phyloP scores from a whole-genome alignment of 2,888 invertebrate genomes.

The Lasioglossum figueresi region DNA sequence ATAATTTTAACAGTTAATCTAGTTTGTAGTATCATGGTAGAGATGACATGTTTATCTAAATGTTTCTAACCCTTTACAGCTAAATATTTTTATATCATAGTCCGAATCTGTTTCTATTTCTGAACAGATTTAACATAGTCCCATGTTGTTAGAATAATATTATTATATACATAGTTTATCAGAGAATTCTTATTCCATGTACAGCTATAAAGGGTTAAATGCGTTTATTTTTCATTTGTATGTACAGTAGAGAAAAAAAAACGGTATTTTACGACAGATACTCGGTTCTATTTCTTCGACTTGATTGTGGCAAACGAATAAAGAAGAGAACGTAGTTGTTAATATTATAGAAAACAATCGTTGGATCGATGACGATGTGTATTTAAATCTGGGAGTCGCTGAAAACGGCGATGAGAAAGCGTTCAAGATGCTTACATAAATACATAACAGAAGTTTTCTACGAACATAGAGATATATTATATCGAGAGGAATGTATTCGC shows the following conservation, averaged over 20 bases:
- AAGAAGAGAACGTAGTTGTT: constrained; percentile 24
- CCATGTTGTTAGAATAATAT: constrained; percentile 44
- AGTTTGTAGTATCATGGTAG: constrained; percentile 22
- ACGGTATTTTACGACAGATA: constrained; percentile 24
- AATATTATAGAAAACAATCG: constrained; percentile 29
- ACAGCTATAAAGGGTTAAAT: constrained; percentile 39
- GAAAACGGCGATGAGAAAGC: constrained; percentile 16
- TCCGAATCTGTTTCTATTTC: constrained; percentile 37
- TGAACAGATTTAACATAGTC: constrained; percentile 42
- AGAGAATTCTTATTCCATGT: constrained; percentile 35
- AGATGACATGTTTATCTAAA: constrained; percentile 26
- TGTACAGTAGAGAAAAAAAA: constrained; percentile 14
- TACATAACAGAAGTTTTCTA: constrained; percentile 44
- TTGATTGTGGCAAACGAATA: constrained; percentile 8
- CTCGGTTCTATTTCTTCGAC: constrained; percentile 32
- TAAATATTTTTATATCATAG: constrained; percentile 51
- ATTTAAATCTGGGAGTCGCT: constrained; percentile 28
- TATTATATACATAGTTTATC: constrained; percentile 47
- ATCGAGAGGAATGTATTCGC: constrained; percentile 22
- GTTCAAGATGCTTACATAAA: constrained; percentile 44
- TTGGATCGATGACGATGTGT: constrained; percentile 19
- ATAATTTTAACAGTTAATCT: constrained; percentile 27
- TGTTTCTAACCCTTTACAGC: constrained; percentile 38
- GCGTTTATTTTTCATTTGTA: constrained; percentile 35
- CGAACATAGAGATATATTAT: constrained; percentile 40